Evolutionary conservation across 2,113 vertebrate species (phyloP), one percentile per base, ranked within the genome.

Genomic region (Salvelinus alpinus): DNA sequence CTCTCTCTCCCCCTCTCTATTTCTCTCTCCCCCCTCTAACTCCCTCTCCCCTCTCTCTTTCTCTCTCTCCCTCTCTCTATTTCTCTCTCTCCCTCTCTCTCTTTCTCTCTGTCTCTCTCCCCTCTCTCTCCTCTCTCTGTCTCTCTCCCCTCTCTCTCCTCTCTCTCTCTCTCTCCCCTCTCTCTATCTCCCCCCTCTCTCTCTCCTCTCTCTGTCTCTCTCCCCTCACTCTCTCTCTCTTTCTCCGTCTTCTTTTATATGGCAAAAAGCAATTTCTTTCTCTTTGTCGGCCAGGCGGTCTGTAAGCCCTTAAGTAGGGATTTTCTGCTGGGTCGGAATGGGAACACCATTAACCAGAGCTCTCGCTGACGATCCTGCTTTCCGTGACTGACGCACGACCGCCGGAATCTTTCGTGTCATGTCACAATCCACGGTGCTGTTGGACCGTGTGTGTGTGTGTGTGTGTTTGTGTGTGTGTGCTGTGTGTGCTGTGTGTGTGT

Each of bases 241-340:
- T 70, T 73, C 85, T 76, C 82, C 73, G 78, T 82, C 73, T 77
- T 82, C 29, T 90, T 92, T 92, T 90, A 88, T 88, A 91, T 86
- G 85, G 89, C 86, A 91, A 91, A 92, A 92, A 91, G 90, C 91
- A 91, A 92, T 92, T 92, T 91, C 89, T 92, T 4, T 86, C 91
- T 83, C 90, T 92, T 92, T 92, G 91, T 92, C 91, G 82, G 14
- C 12, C 48, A 87, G 84, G 79, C 77, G 77, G 87, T 82, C 83
- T 59, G 86, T 92, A 91, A 91, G 89, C 89, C 84, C 85, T 88
- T 93, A 92, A 93, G 87, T 92, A 90, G 90, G 91, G 90, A 93
- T 92, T 94, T 94, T 91, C 92, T 92, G 88, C 85, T 88, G 89
- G 87, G 87, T 85, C 88, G 84, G 18, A 14, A 60, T 60, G 86